These are phyloP conservation scores for Odontamblyopus rebecca DNA, from an alignment of 2,797 vertebrate species.

Conservation along the genomic window DNA sequence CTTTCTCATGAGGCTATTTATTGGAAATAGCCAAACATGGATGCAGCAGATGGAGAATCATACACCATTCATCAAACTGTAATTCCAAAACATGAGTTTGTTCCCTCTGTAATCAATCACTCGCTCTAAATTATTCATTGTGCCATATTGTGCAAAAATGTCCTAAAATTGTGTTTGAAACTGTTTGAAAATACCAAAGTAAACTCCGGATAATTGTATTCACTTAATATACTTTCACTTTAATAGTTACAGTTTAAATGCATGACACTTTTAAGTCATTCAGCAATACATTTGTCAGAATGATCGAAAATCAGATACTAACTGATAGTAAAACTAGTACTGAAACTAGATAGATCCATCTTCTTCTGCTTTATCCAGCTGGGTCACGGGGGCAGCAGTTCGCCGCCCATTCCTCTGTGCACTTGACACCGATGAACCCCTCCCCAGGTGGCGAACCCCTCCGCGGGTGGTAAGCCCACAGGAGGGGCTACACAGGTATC, in stretches of 20 bases:
- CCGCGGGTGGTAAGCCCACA: too few species aligned
- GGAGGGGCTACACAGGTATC: too few species aligned
- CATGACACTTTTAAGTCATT: too few species aligned
- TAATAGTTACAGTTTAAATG: neutral
- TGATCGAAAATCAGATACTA: too few species aligned
- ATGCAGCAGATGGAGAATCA: slow-evolving; percentile 5
- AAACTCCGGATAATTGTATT: neutral
- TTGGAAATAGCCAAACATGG: neutral
- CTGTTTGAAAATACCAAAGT: slow-evolving; percentile 20
- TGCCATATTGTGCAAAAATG: neutral
- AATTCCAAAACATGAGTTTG: neutral
- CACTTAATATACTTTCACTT: neutral
- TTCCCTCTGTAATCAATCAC: neutral
- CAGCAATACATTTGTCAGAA: too few species aligned
- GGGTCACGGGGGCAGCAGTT: too few species aligned
- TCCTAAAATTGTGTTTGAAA: neutral
- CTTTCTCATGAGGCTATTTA: neutral
- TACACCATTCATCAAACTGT: neutral
- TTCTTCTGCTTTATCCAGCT: too few species aligned
- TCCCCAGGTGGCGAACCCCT: too few species aligned
- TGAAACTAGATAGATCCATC: too few species aligned
- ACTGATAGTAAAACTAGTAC: too few species aligned
- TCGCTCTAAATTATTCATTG: slow-evolving; percentile 2
- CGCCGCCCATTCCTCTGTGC: too few species aligned
- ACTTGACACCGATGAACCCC: too few species aligned